Percentiles rank a stretch among this genome's conserved stretches.
These are phyloP conservation scores for Ceratotherium simum DNA, from an alignment of 2,113 vertebrate genomes.

Conservation along the genomic window DNA sequence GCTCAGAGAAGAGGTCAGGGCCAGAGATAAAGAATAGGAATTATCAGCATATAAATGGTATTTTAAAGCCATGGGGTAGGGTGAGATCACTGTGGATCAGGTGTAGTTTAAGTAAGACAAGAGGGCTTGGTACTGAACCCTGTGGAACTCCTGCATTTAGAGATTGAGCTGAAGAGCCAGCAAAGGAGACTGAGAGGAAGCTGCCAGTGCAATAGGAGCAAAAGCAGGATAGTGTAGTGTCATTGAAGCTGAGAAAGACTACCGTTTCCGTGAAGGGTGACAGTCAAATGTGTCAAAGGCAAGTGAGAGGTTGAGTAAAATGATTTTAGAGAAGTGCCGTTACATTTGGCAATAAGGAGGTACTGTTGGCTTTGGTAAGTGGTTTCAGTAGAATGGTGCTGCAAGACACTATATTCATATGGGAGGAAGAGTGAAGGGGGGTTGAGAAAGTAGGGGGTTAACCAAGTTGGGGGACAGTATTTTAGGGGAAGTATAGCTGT, in stretches of 20 bases:
- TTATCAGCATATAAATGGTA: not conserved
- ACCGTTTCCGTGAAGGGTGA: not conserved
- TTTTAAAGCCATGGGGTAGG: not conserved
- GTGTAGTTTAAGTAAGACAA: not conserved
- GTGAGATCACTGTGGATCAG: not conserved
- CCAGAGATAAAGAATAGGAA: not conserved
- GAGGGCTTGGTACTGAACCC: not conserved
- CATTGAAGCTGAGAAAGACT: not conserved
- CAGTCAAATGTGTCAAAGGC: not conserved
- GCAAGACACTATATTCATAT: not conserved
- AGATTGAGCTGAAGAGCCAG: not conserved
- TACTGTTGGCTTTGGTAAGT: not conserved
- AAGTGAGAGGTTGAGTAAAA: not conserved
- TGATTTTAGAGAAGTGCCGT: not conserved
- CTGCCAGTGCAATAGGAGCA: not conserved
- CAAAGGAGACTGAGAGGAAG: not conserved
- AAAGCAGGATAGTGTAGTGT: not conserved
- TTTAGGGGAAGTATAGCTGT: not conserved
- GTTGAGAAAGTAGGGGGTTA: not conserved
- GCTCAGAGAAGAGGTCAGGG: conserved; percentile 27
- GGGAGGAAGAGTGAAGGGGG: not conserved
- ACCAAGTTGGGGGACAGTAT: not conserved
- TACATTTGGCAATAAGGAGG: not conserved
- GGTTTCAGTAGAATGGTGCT: not conserved
- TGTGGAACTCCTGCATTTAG: not conserved